phyloP scores from a whole-genome alignment of 2,797 vertebrate genomes.

The Typhlichthys subterraneus region DNA sequence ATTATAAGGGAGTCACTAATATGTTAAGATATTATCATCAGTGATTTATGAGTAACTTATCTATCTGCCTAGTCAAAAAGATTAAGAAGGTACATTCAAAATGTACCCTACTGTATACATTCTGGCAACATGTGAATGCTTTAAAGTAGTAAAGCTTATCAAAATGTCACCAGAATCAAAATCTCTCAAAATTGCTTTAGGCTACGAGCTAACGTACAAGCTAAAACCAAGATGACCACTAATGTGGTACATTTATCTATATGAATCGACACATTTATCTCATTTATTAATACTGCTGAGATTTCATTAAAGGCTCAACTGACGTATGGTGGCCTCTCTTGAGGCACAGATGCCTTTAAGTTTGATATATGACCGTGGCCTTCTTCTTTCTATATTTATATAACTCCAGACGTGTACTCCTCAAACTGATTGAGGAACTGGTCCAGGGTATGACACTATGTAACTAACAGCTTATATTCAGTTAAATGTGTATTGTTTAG shows the following conservation, averaged over 20 bases:
- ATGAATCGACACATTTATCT: background rate
- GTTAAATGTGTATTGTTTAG: too few relatives aligned
- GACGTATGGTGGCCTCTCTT: background rate
- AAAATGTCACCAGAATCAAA: background rate
- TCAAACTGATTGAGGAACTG: background rate
- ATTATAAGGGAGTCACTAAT: constrained; percentile 3
- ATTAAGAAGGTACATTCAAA: background rate
- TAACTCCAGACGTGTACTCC: too few relatives aligned
- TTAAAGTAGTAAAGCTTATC: background rate
- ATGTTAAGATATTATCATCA: background rate
- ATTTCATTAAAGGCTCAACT: background rate
- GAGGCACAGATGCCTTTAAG: constrained; percentile 1
- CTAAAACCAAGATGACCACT: background rate
- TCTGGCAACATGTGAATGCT: background rate
- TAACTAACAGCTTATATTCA: too few relatives aligned
- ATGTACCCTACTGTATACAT: background rate
- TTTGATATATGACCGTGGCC: background rate
- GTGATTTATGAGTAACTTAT: background rate
- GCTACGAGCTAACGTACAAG: background rate
- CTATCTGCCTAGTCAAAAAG: background rate
- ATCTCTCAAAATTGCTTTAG: background rate
- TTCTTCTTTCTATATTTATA: background rate
- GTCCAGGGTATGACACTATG: background rate
- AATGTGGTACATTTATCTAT: background rate
- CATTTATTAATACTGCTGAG: constrained; percentile 4